phyloP scores from a whole-genome alignment of 2,113 vertebrate genomes.

The Gavia stellata region DNA sequence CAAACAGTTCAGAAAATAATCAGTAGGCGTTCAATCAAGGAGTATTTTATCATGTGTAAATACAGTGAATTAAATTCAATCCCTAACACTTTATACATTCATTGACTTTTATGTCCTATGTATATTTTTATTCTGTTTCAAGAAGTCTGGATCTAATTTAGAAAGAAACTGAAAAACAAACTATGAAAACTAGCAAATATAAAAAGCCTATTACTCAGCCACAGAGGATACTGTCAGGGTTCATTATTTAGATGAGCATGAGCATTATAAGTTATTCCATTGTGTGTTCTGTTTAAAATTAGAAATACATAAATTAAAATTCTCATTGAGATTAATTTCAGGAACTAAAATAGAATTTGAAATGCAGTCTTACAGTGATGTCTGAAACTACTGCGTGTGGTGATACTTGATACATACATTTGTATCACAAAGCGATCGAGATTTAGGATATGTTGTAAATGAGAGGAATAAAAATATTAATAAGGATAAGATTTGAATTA shows the following conservation, averaged over 20 bases:
- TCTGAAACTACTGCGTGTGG: background rate
- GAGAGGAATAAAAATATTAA: background rate
- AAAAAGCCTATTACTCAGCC: slow-evolving; percentile 60
- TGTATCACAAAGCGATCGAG: slow-evolving; percentile 27
- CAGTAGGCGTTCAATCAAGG: slow-evolving; percentile 17
- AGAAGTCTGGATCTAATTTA: slow-evolving; percentile 52
- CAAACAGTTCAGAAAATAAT: slow-evolving; percentile 62
- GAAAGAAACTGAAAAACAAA: slow-evolving; percentile 46
- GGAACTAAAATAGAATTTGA: slow-evolving; percentile 14
- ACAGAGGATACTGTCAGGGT: slow-evolving; percentile 27
- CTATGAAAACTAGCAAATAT: slow-evolving; percentile 48
- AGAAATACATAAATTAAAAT: slow-evolving; percentile 59
- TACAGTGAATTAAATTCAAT: slow-evolving; percentile 49
- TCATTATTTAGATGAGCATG: slow-evolving; percentile 66
- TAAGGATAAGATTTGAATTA: background rate
- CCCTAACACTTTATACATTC: slow-evolving; percentile 15
- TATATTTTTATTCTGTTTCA: slow-evolving; percentile 49
- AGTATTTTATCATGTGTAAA: slow-evolving; percentile 7
- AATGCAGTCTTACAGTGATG: background rate
- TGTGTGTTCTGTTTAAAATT: slow-evolving; percentile 54
- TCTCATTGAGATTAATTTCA: slow-evolving; percentile 55
- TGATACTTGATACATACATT: slow-evolving; percentile 6
- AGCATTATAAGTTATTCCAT: slow-evolving; percentile 43
- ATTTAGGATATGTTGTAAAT: slow-evolving; percentile 19
- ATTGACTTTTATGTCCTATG: slow-evolving; percentile 40